Evolutionary conservation across 2,888 invertebrate species (phyloP).

Genomic region (Clusia tigrina): DNA sequence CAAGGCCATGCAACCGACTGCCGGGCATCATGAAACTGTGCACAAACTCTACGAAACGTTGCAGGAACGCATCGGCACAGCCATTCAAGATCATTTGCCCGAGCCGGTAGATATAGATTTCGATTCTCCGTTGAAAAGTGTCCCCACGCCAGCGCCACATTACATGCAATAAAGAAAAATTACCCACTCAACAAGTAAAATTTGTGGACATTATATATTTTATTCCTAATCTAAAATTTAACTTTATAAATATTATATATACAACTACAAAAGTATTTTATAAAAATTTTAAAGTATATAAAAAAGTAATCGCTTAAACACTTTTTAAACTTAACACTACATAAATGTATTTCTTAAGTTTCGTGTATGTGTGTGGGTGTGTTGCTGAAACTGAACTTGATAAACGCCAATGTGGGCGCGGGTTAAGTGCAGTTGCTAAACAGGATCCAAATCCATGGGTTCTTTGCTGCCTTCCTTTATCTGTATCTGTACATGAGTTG

Average conservation of each 20-base stretch:
- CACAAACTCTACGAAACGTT: conserved; percentile 80
- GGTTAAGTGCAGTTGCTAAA: no score
- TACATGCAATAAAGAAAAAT: conserved; percentile 57
- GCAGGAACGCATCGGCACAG: conserved; percentile 79
- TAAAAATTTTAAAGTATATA: background rate
- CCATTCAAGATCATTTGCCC: conserved; percentile 71
- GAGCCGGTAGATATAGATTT: conserved; percentile 75
- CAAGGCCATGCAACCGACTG: conserved; percentile 68
- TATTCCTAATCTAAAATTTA: background rate
- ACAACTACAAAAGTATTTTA: conserved; percentile 3
- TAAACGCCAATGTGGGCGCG: background rate
- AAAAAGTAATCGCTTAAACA: background rate
- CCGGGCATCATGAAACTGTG: conserved; percentile 85
- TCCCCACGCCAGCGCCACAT: conserved; percentile 79
- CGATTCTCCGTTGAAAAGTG: conserved; percentile 85
- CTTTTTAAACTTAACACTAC: background rate
- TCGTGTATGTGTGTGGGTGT: background rate
- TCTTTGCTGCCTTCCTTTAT: background rate
- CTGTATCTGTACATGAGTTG: no score
- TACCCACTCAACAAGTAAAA: no score
- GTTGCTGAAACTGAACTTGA: background rate
- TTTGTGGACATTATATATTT: background rate
- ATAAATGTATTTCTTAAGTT: background rate
- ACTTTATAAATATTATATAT: conserved; percentile 21
- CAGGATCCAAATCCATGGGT: background rate